These are phyloP conservation scores for Pelmatolapia mariae DNA, from an alignment of 2,113 vertebrate species.

Conservation along the genomic window DNA sequence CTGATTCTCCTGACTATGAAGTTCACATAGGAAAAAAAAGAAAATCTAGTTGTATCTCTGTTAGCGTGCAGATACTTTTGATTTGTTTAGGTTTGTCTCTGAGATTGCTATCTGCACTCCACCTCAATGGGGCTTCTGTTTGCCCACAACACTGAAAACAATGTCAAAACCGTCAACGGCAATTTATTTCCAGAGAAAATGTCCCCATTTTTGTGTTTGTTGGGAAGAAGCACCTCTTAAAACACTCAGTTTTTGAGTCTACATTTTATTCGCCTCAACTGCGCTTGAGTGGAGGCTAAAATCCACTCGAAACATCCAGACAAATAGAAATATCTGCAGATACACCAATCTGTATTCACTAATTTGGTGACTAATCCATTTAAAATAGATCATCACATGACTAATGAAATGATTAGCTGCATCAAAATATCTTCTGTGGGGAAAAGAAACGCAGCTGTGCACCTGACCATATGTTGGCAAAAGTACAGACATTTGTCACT, in stretches of 20 bases:
- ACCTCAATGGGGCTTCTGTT: not conserved
- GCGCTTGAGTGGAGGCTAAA: not conserved
- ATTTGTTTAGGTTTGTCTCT: not conserved
- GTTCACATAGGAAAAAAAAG: not conserved
- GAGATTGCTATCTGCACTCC: not conserved
- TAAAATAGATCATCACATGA: not conserved
- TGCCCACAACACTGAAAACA: not conserved
- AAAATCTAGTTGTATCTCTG: not conserved
- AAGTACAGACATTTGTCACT: not conserved
- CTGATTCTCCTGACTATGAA: not conserved
- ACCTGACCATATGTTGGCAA: not conserved
- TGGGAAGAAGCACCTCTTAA: not conserved
- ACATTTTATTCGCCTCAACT: not conserved
- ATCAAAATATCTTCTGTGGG: not conserved
- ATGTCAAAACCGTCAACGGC: not conserved
- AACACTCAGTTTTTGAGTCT: accelerated
- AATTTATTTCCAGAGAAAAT: not conserved
- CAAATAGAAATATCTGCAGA: not conserved
- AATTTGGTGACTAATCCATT: not conserved
- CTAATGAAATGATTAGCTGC: not conserved
- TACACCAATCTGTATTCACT: not conserved
- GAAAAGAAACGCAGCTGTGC: not conserved
- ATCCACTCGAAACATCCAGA: not conserved
- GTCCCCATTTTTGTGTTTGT: not conserved
- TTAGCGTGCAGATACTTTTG: not conserved